Base-by-base conservation (phyloP, 2,888 invertebrate genomes). In the Thera obeliscata region DNA sequence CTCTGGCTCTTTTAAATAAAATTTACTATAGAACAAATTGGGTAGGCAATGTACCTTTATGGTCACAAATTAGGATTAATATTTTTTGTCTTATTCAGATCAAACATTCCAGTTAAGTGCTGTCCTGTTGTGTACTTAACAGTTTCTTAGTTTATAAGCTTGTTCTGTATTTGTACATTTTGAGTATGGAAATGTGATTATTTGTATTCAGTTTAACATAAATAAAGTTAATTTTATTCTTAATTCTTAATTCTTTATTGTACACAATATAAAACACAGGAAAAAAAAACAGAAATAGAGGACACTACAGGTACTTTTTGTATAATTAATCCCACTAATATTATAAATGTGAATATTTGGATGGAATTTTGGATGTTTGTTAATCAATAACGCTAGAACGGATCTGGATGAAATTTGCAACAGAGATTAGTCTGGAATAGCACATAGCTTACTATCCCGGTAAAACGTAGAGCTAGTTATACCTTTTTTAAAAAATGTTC, bases 41-140 rank as follows among this genome's bases (percentile, higher is more conserved):
- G 22, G 50, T 8, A 22, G 22, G 22, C 22, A 22, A 22, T 22
- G 22, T 22, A 49, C 5, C n/a, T 5, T n/a, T 49, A 69, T 71
- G 69, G 81, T 82, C 83, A 80, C 81, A 82, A 82, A 76, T 68
- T 75, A 75, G 77, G 61, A 70, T 67, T 74, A 63, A 66, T 65
- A 75, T 74, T 22, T 22, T 22, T 76, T 71, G 74, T 75, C 72
- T 68, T 75, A 71, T 78, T 78, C 75, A 78, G 77, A 82, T 80
- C 76, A 79, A 85, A 90, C 91, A 91, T 92, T 93, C 92, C 92
- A 90, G 88, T 83, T 79, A 79, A 84, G 89, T 91, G 90, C 91
- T 91, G 92, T 90, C 89, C 78, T 87, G 86, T 86, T 88, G 83
- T 87, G 88, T 92, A 92, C 93, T 92, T 93, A 92, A 90, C 82